Evolutionary conservation across 2,797 vertebrate genomes (phyloP).

Genomic region (Centropyge bicolor): DNA sequence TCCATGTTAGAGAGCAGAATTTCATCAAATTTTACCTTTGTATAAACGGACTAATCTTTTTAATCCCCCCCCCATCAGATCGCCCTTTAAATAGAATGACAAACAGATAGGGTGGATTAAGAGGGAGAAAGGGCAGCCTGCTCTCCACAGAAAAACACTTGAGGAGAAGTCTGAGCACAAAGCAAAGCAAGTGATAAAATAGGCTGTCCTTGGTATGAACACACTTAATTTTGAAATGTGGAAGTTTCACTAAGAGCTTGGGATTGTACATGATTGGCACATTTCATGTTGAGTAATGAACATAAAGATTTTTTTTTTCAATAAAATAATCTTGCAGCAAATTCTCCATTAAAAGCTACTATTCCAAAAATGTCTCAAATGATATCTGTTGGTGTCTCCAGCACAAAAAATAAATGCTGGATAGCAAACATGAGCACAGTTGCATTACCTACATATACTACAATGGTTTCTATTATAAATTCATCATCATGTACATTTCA

Average conservation of each 20-base stretch:
- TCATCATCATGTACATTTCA: too few relatives aligned
- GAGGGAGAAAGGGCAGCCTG: conserved; percentile 72
- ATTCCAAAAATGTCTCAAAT: too few relatives aligned
- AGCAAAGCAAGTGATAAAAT: conserved; percentile 29
- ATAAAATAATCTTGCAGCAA: too few relatives aligned
- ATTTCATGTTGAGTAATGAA: background rate
- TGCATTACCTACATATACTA: too few relatives aligned
- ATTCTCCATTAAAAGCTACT: too few relatives aligned
- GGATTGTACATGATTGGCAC: background rate
- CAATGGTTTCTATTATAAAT: too few relatives aligned
- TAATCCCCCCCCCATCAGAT: conserved; percentile 81
- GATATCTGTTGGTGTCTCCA: too few relatives aligned
- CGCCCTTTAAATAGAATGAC: conserved; percentile 79
- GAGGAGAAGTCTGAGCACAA: conserved; percentile 53
- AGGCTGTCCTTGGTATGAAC: conserved; percentile 21
- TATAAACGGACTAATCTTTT: conserved; percentile 84
- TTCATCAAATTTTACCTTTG: conserved; percentile 84
- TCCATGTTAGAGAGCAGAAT: conserved; percentile 76
- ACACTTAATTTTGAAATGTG: conserved; percentile 17
- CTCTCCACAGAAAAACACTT: conserved; percentile 72
- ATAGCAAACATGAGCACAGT: too few relatives aligned
- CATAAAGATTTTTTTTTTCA: too few relatives aligned
- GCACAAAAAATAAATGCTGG: too few relatives aligned
- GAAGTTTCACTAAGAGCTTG: conserved; percentile 12
- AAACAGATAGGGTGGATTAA: conserved; percentile 80